Base-by-base conservation (phyloP, 2,888 invertebrate genomes). In the Sussaba pulchella region DNA sequence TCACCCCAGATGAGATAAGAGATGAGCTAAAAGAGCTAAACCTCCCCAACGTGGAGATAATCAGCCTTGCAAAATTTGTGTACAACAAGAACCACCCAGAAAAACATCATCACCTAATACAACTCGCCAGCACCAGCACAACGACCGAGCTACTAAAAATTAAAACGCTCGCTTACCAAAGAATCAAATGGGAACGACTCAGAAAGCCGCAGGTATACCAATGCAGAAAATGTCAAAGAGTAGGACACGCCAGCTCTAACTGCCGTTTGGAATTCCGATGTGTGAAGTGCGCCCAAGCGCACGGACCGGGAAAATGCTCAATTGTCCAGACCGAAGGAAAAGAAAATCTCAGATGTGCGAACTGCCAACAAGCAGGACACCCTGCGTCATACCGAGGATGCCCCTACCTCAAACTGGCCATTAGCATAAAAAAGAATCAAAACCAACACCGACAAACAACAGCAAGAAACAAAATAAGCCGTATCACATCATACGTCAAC, bases 321-420 rank as follows among this genome's bases (percentile, higher is more conserved):
- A 39, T 78, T 1, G 24, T 0, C 2, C 8, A 4, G n/a, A 19
- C 14, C 6, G 70, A 12, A 9, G 43, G n/a, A n/a, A 43, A 66
- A 31, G 59, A 54, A 9, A 3, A 1, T 0, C 50, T 81, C 0
- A 72, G 36, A n/a, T 77, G 77, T 6, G 63, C 66, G 0, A 78
- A 78, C 12, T 81, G 81, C 41, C 24, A 26, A 0, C 19, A 10
- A 12, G 3, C 17, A 0, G 78, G 73, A 1, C 81, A 81, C 10
- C 81, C 78, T 1, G 74, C 81, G 0, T 77, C 63, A 0, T 78
- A 81, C 14, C n/a, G 19, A 14, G 66, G 73, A 2, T 81, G 81
- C 21, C 74, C 64, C 0, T 78, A 78, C 17, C 9, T 72, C 0
- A 81, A 78, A 24, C 8, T 67, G 0, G 78, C 72, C 1, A 0